phyloP scores from a whole-genome alignment of 2,113 vertebrate genomes.

The Addax nasomaculatus region DNA sequence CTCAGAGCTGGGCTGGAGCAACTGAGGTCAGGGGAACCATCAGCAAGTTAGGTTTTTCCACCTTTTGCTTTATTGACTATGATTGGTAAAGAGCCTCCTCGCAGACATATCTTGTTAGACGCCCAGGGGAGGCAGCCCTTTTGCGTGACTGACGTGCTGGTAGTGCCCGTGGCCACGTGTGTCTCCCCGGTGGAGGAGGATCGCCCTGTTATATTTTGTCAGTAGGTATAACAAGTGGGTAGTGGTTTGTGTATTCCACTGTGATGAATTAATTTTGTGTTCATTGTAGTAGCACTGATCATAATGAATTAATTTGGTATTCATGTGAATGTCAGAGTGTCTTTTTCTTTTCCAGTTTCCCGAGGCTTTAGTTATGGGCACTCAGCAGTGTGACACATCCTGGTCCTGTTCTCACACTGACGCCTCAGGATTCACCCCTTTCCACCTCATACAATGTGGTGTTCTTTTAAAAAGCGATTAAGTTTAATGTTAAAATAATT shows the following conservation, averaged over 20 bases:
- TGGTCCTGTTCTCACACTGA: background rate
- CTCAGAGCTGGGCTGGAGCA: background rate
- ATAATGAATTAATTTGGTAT: slow-evolving; percentile 78
- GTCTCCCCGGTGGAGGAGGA: background rate
- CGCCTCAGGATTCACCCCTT: background rate
- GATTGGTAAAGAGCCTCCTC: background rate
- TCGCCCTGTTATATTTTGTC: slow-evolving; percentile 45
- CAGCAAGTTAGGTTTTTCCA: background rate
- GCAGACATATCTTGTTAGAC: background rate
- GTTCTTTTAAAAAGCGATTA: background rate
- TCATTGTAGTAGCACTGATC: slow-evolving; percentile 73
- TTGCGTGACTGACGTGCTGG: background rate
- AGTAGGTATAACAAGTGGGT: slow-evolving; percentile 59
- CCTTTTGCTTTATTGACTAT: background rate
- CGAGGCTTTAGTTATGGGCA: slow-evolving; percentile 40
- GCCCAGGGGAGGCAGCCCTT: background rate
- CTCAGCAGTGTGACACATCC: background rate
- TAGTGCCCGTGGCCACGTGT: background rate
- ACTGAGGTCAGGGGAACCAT: background rate
- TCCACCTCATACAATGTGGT: background rate
- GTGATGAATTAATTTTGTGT: slow-evolving; percentile 76
- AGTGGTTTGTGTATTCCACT: slow-evolving; percentile 56
- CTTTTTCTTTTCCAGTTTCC: background rate
- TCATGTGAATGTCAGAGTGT: slow-evolving; percentile 65
- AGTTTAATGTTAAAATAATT: slow-evolving; percentile 40